Evolutionary conservation across 1,140 invertebrate genomes (phyloP), one percentile per base, ranked within the genome.

Genomic region (Micrasema longulum): DNA sequence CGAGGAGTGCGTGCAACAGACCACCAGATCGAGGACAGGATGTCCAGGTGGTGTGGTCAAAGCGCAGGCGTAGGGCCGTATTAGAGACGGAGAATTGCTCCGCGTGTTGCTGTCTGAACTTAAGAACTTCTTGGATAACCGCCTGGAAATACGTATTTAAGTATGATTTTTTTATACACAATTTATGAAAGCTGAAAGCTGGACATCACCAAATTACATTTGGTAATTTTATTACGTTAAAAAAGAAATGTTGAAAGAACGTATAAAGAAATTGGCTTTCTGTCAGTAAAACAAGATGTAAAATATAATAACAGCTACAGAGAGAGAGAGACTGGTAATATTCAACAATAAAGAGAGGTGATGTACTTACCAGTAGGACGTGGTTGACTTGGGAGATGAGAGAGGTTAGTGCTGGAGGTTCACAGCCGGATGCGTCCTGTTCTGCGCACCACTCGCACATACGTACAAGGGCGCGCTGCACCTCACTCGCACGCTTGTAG

Each of bases 31-130:
- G 89, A 1, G 83, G 77, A 48, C 87, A 84, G 9, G 87, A 88
- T 9, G 90, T 91, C 90, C 90, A 92, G 1, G 90, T 90, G 10
- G 90, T 78, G 78, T 90, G 90, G 72, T 91, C 90, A 23, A 63
- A 83, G 75, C 20, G 77, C 75, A 68, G 77, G 79, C 0, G 80
- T 79, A 57, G 74, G 77, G 72, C 80, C 80, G 11, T 80, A 76
- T 5, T 85, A 83, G 38, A 26, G 0, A 69, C 14, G 11, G 80
- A 78, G 64, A 86, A 91, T 36, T 80, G 81, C 26, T 84, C 81
- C 1, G 82, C 81, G 71, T 88, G 87, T 52, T 87, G 82, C 72
- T 89, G 86, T 11, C 90, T 82, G 75, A 87, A 88, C 76, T 86
- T 85, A 0, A 89, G 78, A 9, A 91, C 87, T 76, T 90, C 87